phyloP scores from a whole-genome alignment of 2,888 invertebrate genomes.

The Pristionchus entomophagus region DNA sequence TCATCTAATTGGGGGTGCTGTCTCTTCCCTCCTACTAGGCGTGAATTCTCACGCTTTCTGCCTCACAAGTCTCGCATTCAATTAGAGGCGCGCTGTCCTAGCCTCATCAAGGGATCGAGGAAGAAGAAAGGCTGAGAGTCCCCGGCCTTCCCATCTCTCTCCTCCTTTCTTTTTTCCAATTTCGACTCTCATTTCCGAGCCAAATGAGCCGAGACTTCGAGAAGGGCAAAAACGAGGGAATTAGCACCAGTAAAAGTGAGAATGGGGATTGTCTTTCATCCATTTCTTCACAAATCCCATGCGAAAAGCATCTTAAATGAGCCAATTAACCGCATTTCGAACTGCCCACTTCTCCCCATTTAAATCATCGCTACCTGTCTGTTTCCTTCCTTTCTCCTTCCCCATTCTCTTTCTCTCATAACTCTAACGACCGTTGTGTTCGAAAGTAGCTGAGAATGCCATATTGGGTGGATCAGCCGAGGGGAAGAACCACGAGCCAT shows the following conservation, averaged over 20 bases:
- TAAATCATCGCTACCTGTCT: background rate
- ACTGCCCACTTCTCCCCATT: too few species aligned
- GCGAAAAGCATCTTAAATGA: background rate
- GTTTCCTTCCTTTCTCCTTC: background rate
- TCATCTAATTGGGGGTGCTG: background rate
- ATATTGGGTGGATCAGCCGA: background rate
- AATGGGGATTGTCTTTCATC: slow-evolving; percentile 15
- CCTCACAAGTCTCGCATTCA: background rate
- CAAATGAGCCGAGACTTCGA: slow-evolving; percentile 33
- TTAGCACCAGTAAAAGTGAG: background rate
- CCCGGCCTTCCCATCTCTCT: background rate
- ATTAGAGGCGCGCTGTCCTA: background rate
- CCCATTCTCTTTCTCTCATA: background rate
- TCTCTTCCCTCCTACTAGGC: background rate
- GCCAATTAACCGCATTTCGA: background rate
- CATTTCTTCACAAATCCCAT: background rate
- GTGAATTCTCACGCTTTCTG: slow-evolving; percentile 38
- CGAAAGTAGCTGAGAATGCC: slow-evolving; percentile 29
- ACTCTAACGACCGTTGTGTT: slow-evolving; percentile 33
- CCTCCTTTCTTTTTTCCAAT: background rate
- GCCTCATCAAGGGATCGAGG: background rate
- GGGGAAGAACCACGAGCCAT: too few species aligned
- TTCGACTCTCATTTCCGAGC: slow-evolving; percentile 4
- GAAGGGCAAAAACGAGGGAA: background rate
- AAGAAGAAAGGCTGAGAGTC: background rate